phyloP scores from a whole-genome alignment of 64 coral and sea anemone species.

The Acropora tenuis region DNA sequence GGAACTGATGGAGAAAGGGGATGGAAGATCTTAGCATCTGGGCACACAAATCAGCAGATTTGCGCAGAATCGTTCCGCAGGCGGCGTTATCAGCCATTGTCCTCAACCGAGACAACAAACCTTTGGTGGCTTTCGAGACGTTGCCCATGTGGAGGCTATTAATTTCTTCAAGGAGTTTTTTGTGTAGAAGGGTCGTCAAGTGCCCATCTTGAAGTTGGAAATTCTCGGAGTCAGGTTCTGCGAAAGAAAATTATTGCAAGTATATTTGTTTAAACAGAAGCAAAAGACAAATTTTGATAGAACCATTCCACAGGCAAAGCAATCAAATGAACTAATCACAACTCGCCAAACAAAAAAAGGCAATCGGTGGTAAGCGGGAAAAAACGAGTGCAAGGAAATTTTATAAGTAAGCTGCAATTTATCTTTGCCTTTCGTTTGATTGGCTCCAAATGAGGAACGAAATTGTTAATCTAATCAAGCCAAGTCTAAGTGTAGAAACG shows the following conservation, averaged over 20 bases:
- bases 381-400: no score
- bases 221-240: constrained; percentile 4
- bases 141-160: constrained; percentile 22
- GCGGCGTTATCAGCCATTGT: constrained; percentile 5
- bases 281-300: no score
- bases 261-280: no score
- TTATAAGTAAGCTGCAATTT: no score
- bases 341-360: no score
- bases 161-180: constrained; percentile 44
- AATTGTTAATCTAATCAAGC: no score
- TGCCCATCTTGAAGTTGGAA: constrained; percentile 44
- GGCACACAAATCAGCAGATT: neutral
- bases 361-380: no score
- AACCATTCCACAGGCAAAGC: no score
- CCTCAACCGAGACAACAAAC: constrained; percentile 32
- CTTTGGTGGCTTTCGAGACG: constrained; percentile 4
- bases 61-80: neutral
- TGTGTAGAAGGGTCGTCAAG: constrained; percentile 43
- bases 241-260: neutral
- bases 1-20: constrained; percentile 80
- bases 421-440: no score
- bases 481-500: no score
- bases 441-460: no score
- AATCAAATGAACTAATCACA: no score
- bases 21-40: neutral